Evolutionary conservation across 2,113 vertebrate species (phyloP).

Genomic region (Lipotes vexillifer): DNA sequence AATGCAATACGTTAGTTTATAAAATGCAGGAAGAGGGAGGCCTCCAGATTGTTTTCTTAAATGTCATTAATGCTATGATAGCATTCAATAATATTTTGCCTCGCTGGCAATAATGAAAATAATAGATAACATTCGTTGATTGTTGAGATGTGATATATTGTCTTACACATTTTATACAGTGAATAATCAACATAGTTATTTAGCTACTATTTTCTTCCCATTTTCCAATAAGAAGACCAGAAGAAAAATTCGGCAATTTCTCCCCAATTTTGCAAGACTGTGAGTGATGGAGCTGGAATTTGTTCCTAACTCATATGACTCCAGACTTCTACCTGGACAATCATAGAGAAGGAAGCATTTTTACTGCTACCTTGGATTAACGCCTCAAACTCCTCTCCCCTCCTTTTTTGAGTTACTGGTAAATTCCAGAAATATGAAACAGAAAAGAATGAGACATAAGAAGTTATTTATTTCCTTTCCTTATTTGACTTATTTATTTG

Average conservation of each 20-base stretch:
- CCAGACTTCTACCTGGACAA: background rate
- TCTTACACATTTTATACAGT: background rate
- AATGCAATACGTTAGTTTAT: background rate
- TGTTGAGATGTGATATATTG: background rate
- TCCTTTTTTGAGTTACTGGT: background rate
- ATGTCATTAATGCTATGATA: background rate
- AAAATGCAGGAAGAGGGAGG: background rate
- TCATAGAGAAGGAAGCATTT: background rate
- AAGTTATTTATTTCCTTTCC: background rate
- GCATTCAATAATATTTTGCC: background rate
- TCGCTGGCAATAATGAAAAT: background rate
- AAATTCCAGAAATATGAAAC: background rate
- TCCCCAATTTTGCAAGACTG: background rate
- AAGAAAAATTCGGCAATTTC: background rate
- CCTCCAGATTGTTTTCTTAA: background rate
- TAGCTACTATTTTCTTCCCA: background rate
- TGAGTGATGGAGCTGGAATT: background rate
- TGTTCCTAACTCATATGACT: background rate
- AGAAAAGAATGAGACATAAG: background rate
- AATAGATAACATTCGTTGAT: background rate
- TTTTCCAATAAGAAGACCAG: background rate
- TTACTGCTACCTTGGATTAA: background rate
- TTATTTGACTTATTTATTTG: background rate
- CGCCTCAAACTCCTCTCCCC: rapidly evolving
- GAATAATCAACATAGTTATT: background rate